phyloP scores from a whole-genome alignment of 2,797 vertebrate genomes.

The Sebastes melanostomus region DNA sequence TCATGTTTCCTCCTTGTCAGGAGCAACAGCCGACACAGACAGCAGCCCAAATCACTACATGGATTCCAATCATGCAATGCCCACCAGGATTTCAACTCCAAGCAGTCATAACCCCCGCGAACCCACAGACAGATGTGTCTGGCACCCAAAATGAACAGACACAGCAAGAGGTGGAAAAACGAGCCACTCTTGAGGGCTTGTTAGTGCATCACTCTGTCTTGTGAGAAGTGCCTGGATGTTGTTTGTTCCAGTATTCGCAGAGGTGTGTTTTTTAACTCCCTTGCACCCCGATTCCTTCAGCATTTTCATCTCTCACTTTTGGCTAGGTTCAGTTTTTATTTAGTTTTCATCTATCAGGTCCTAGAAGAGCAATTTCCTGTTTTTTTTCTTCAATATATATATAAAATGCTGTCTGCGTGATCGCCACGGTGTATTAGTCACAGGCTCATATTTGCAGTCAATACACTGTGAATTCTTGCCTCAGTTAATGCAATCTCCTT shows the following conservation, averaged over 20 bases:
- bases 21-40: constrained; percentile 8
- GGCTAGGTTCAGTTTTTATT: constrained; percentile 44
- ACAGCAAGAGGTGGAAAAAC: constrained; percentile 44
- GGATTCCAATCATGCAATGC: constrained; percentile 50
- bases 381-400: neutral
- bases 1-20: constrained; percentile 29
- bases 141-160: constrained; percentile 46
- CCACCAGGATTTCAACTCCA: constrained; percentile 49
- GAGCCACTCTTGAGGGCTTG: constrained; percentile 52
- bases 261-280: constrained; percentile 22
- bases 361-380: constrained; percentile 41
- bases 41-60: constrained; percentile 20
- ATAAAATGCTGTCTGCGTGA: constrained; percentile 33
- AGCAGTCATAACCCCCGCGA: constrained; percentile 35
- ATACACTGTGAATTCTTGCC: neutral
- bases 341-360: constrained; percentile 52
- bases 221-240: constrained; percentile 28
- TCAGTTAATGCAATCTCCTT: constrained; percentile 11
- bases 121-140: constrained; percentile 52
- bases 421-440: constrained; percentile 31
- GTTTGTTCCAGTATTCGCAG: constrained; percentile 11
- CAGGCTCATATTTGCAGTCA: constrained; percentile 23
- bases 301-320: constrained; percentile 42
- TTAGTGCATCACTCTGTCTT: constrained; percentile 55
- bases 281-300: neutral